These are phyloP conservation scores for Eumerus sabulonum DNA, from an alignment of 2,888 invertebrate genomes.

Conservation along the genomic window DNA sequence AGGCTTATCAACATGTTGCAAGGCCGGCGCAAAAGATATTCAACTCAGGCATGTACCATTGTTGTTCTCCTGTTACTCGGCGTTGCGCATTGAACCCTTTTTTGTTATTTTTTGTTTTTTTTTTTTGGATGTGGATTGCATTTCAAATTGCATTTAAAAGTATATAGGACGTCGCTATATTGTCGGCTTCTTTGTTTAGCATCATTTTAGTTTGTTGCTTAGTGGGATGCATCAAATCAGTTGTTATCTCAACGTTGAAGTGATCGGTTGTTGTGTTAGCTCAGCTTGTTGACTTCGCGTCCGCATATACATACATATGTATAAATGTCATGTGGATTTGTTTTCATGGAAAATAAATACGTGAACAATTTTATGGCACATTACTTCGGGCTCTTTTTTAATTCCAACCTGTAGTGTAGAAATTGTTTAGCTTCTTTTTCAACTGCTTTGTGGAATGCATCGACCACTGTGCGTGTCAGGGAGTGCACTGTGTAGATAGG, in stretches of 20 bases:
- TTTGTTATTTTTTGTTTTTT: no score
- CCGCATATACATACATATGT: constrained; percentile 22
- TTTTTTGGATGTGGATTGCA: constrained; percentile 12
- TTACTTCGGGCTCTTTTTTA: constrained; percentile 13
- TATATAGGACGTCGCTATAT: background rate
- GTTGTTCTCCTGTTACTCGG: constrained; percentile 46
- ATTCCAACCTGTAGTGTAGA: constrained; percentile 29
- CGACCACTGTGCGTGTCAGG: constrained; percentile 42
- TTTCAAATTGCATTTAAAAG: no score
- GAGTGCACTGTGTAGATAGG: constrained; percentile 37
- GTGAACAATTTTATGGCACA: constrained; percentile 30
- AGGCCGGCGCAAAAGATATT: constrained; percentile 61
- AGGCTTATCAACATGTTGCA: constrained; percentile 63
- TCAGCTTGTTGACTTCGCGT: constrained; percentile 26
- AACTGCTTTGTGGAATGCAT: constrained; percentile 50
- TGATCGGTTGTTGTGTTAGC: constrained; percentile 58
- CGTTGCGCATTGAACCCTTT: constrained; percentile 59
- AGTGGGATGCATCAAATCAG: constrained; percentile 68
- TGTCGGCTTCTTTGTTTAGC: constrained; percentile 49
- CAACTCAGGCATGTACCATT: constrained; percentile 26
- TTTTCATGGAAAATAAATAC: constrained; percentile 28
- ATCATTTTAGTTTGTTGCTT: constrained; percentile 64
- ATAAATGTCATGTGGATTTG: constrained; percentile 44
- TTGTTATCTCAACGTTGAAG: constrained; percentile 71
- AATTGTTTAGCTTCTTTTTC: constrained; percentile 16